These are phyloP conservation scores for Plebejus anna DNA, from an alignment of 2,888 invertebrate genomes.

Conservation along the genomic window DNA sequence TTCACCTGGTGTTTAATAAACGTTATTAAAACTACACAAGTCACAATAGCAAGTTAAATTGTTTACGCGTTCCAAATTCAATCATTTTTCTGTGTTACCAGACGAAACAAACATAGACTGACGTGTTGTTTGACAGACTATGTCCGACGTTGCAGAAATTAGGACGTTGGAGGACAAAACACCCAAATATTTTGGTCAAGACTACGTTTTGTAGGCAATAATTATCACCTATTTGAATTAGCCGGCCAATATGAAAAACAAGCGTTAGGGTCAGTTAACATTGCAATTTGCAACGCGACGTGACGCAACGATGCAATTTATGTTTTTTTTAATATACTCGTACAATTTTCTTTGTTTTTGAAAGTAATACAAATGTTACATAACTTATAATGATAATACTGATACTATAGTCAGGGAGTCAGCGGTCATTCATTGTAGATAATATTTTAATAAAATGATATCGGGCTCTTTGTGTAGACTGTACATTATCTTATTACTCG, in stretches of 20 bases:
- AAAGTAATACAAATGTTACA: background rate
- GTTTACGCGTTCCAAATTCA: background rate
- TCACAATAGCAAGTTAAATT: background rate
- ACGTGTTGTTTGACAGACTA: background rate
- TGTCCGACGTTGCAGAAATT: background rate
- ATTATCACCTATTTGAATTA: no score
- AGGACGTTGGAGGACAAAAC: background rate
- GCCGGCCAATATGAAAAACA: no score
- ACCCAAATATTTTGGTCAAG: no score
- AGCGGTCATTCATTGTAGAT: background rate
- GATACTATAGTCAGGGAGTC: background rate
- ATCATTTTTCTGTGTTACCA: background rate
- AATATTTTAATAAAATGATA: constrained; percentile 3
- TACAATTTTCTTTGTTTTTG: no score
- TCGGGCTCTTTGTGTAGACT: background rate
- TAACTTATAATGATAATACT: background rate
- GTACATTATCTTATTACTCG: background rate
- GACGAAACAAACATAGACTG: background rate
- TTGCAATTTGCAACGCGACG: no score
- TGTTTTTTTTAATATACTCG: no score
- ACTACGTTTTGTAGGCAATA: no score
- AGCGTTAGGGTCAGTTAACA: no score
- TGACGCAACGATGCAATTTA: no score
- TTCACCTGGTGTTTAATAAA: no score
- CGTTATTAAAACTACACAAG: no score